Evolutionary conservation across 2,888 invertebrate genomes (phyloP).

Genomic region (Dascillus cervinus): DNA sequence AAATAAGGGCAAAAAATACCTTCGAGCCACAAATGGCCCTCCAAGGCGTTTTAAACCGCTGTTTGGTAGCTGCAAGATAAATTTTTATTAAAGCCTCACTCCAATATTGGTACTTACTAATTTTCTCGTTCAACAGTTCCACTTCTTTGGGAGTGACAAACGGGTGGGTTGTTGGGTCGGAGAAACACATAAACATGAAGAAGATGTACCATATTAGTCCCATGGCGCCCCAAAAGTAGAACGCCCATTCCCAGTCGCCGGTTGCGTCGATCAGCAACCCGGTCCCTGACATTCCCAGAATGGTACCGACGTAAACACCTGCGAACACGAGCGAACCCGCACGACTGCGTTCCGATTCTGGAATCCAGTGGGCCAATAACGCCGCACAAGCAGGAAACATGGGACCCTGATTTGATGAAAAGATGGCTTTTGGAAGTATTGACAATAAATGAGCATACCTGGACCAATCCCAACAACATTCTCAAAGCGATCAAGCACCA

Average conservation of each 20-base stretch:
- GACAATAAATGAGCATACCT: conserved; percentile 3
- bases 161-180: conserved; percentile 4
- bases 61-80: conserved; percentile 1
- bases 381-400: neutral
- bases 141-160: conserved; percentile 41
- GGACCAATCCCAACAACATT: conserved; percentile 3
- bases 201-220: conserved; percentile 1
- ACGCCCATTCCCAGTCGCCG: conserved; percentile 1
- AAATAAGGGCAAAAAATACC: conserved; percentile 65
- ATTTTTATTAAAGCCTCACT: neutral
- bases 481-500: conserved; percentile 3
- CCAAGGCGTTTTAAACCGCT: conserved; percentile 41
- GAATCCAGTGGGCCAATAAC: neutral
- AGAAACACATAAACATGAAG: neutral
- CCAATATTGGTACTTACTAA: neutral
- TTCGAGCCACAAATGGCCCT: conserved; percentile 58
- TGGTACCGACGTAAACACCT: conserved; percentile 3
- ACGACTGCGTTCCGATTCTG: conserved; percentile 1
- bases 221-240: conserved; percentile 4
- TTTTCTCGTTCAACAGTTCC: conserved; percentile 36
- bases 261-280: neutral
- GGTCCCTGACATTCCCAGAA: conserved; percentile 1
- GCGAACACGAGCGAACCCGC: neutral
- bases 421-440: neutral
- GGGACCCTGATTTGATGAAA: conserved; percentile 1